Evolutionary conservation across 2,888 invertebrate species (phyloP), one percentile per base, ranked within the genome.

Genomic region (Caradrina kadenii): DNA sequence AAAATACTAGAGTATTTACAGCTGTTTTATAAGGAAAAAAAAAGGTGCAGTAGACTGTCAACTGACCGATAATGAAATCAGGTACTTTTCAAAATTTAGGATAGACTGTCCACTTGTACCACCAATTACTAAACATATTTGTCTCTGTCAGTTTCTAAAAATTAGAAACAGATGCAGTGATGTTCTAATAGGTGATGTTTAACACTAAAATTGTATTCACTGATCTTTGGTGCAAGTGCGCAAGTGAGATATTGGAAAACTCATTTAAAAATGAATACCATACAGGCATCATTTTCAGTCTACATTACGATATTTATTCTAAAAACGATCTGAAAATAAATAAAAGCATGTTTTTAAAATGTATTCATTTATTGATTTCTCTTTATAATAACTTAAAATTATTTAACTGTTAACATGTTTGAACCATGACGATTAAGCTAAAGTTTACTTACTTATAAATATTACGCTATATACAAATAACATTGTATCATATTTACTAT

Each of bases 391-490:
- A 67, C 74, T 81, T 81, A 83, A 42, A 72, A 81, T 72, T 83
- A 83, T 64, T 73, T 54, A 83, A 74, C 77, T 70, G 68, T 60
- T 77, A 50, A 64, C 73, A 74, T 56, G 50, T 67, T 64, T 58
- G 69, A 52, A 54, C 63, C 74, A 63, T 49, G 35, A 58, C 42
- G 59, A 67, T 62, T 66, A 62, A 39, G 15, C 53, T 76, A 65
- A 61, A 60, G 49, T 56, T 76, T 70, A 67, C 66, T 67, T 63
- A 70, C 55, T 69, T 65, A 84, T 81, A 82, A 84, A 82, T 84
- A 82, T 63, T 79, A 79, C 75, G 54, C 64, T 81, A 70, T 74
- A 79, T 74, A 84, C 81, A 83, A 79, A 74, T 69, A 75, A 59
- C 26, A 70, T 60, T 79, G 73, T 71, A 76, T 59, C 54, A 31